A percentile compares a stretch with the other conserved stretches of the same genome.
phyloP scores from a whole-genome alignment of 2,113 vertebrate species.

The Xyrauchen texanus region DNA sequence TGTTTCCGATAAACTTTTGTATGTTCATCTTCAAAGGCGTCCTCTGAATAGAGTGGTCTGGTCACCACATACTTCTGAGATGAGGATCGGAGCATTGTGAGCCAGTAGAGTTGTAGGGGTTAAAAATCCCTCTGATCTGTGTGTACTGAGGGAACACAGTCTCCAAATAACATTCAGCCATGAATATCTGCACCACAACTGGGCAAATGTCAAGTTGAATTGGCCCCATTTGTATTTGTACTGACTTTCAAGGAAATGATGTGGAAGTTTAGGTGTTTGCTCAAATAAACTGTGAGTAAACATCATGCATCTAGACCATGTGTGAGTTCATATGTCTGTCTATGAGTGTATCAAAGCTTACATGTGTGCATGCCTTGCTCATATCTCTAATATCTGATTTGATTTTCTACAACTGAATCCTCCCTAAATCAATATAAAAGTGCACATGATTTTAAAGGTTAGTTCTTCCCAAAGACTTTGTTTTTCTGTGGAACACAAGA shows the following conservation, averaged over 20 bases:
- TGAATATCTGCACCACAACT: neutral
- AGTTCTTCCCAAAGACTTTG: no score
- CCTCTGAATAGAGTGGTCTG: conserved; percentile 86
- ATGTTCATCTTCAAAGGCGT: conserved; percentile 79
- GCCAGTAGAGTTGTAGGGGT: conserved; percentile 23
- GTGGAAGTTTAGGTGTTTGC: neutral
- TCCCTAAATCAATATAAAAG: no score
- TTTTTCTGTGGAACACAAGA: no score
- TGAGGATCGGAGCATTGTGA: conserved; percentile 76
- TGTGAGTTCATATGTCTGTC: neutral
- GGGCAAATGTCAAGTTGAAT: neutral
- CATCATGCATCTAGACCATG: neutral
- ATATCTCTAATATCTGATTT: no score
- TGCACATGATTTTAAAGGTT: no score
- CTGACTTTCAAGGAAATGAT: neutral
- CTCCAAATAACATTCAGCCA: no score
- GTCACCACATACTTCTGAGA: conserved; percentile 82
- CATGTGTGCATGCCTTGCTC: neutral
- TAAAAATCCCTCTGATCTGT: conserved; percentile 32
- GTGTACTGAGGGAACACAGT: neutral
- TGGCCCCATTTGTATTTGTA: conserved; percentile 21
- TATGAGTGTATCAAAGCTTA: neutral
- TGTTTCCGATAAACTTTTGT: conserved; percentile 79
- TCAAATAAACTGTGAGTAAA: neutral
- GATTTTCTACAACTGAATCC: no score